These are phyloP conservation scores for Tricholauxania praeusta DNA, from an alignment of 2,888 invertebrate species.

Conservation along the genomic window DNA sequence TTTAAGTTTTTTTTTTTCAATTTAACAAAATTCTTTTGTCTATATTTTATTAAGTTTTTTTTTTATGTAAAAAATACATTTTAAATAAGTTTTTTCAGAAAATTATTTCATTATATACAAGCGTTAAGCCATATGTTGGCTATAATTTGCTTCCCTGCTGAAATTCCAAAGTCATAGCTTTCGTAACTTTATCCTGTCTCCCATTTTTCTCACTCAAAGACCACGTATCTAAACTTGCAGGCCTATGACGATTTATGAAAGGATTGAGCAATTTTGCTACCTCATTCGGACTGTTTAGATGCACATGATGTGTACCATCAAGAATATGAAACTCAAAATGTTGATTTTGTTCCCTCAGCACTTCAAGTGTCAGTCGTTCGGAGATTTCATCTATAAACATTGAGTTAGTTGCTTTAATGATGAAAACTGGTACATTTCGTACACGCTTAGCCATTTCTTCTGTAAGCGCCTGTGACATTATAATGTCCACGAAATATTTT, in stretches of 20 bases:
- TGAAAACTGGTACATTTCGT: slow-evolving; percentile 72
- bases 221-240: slow-evolving; percentile 25
- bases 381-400: slow-evolving; percentile 68
- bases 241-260: slow-evolving; percentile 66
- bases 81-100: no score
- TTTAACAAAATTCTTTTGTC: no score
- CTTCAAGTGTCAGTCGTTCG: slow-evolving; percentile 70
- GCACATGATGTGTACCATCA: slow-evolving; percentile 78
- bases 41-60: no score
- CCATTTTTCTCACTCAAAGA: not conserved
- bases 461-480: slow-evolving; percentile 64
- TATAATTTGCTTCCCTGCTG: no score
- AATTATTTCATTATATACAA: no score
- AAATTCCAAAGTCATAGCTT: no score
- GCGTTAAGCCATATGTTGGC: no score
- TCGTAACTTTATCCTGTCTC: no score
- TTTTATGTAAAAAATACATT: no score
- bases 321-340: slow-evolving; percentile 72
- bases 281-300: slow-evolving; percentile 74
- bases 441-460: slow-evolving; percentile 70
- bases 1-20: no score
- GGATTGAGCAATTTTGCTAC: slow-evolving; percentile 71
- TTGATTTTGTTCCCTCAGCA: slow-evolving; percentile 70
- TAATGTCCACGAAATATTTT: slow-evolving; percentile 40
- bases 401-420: slow-evolving; percentile 71